A percentile compares a stretch with the other conserved stretches of the same genome.
phyloP scores from a whole-genome alignment of 1,140 invertebrate species.

The Apis dorsata region DNA sequence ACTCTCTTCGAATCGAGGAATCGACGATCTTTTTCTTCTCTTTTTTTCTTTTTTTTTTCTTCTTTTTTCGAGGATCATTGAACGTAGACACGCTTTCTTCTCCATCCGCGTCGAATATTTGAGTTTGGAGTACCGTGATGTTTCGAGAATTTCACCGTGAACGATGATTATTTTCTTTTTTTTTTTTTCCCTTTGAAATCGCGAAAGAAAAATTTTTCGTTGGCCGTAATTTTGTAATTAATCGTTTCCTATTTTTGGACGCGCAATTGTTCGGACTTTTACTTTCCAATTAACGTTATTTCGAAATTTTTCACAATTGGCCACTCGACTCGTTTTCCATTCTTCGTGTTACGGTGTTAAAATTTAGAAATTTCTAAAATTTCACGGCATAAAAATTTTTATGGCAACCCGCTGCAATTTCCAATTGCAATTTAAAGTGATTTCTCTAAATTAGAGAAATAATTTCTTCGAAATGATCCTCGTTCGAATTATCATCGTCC shows the following conservation, averaged over 20 bases:
- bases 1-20: not conserved
- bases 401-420: no score
- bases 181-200: not conserved
- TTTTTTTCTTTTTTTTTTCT: not conserved
- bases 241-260: not conserved
- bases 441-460: no score
- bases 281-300: no score
- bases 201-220: no score
- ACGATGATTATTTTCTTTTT: not conserved
- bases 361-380: no score
- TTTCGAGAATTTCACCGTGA: not conserved
- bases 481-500: no score
- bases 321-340: not conserved
- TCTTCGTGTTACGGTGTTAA: not conserved
- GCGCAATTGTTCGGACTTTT: no score
- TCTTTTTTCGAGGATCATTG: not conserved
- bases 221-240: no score
- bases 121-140: not conserved
- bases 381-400: no score
- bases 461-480: no score
- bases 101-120: not conserved
- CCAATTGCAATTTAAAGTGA: no score
- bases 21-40: slow-evolving; percentile 1
- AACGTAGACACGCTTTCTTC: slow-evolving; percentile 30
- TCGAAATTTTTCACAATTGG: no score